Evolutionary conservation across 1,140 invertebrate genomes (phyloP).

Genomic region (Callitettix versicolor): DNA sequence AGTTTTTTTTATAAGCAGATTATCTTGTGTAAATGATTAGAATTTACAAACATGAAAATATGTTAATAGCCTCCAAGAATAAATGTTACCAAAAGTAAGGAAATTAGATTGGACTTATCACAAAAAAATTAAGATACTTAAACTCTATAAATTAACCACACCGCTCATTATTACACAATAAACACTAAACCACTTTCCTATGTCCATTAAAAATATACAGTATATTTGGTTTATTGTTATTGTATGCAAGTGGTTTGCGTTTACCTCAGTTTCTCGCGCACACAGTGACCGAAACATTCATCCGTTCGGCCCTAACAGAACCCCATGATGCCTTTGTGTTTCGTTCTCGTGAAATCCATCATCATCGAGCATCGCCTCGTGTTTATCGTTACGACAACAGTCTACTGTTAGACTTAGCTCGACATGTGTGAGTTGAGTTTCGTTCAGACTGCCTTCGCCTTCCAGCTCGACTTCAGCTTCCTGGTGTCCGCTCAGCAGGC

Average conservation of each 20-base stretch:
- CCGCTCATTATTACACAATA: neutral
- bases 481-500: constrained; percentile 16
- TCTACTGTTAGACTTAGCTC: neutral
- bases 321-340: neutral
- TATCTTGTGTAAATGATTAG: neutral
- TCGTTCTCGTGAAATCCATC: constrained; percentile 15
- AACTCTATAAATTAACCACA: too few relatives aligned
- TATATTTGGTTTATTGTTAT: neutral
- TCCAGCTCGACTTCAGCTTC: constrained; percentile 4
- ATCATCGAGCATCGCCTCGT: constrained; percentile 5
- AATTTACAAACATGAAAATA: neutral
- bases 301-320: constrained; percentile 13
- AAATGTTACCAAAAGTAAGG: constrained; percentile 7
- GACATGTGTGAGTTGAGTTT: constrained; percentile 13
- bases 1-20: too few relatives aligned
- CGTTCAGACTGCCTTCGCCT: constrained; percentile 8
- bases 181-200: neutral
- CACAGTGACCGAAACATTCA: neutral
- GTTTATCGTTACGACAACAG: neutral
- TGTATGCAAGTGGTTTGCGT: neutral
- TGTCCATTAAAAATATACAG: neutral
- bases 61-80: neutral
- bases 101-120: neutral
- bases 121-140: too few relatives aligned
- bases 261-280: neutral